Evolutionary conservation across 2,888 invertebrate genomes (phyloP), one percentile per base, ranked within the genome.

Genomic region (Sicus ferrugineus): DNA sequence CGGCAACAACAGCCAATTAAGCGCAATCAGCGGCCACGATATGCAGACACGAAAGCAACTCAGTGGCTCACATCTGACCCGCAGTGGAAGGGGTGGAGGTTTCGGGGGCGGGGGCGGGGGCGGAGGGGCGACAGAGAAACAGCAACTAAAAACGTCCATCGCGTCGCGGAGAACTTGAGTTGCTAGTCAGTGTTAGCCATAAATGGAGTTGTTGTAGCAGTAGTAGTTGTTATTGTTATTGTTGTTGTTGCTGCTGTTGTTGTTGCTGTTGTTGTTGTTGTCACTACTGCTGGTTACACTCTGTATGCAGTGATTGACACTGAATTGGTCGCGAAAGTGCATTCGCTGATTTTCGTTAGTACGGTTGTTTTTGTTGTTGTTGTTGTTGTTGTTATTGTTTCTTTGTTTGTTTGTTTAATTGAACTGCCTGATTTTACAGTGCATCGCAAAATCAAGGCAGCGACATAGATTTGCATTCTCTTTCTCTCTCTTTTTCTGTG

Each of bases 321-420:
- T 82, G 79, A 81, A 83, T 80, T 80, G 79, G 78, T 77, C 78
- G 75, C 77, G 78, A 79, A 82, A 83, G 82, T 83, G 81, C 83
- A 83, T 83, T 83, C 83, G 83, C 82, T 80, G 72, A 75, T 50
- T 30, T 50, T 63, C n/a, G 46, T 70, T 34, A 9, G 34, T 1
- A 7, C 34, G 14, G 42, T n/a, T n/a, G 42, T 16, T 9, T 1
- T n/a, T 16, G 42, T 42, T n/a, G 5, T 9, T n/a, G 42, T 42
- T 42, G 14, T 42, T 42, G n/a, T 9, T 34, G 11, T 34, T 34
- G 34, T 34, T 34, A 14, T 34, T 34, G 2, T 14, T 34, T 7
- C 14, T 34, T 7, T 2, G 7, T 7, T 34, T 42, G 42, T 42
- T 42, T 42, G n/a, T 42, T 1, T 5, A 42, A n/a, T 14, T 42